These are phyloP conservation scores for Conger conger DNA, from an alignment of 2,113 vertebrate species.

Conservation along the genomic window DNA sequence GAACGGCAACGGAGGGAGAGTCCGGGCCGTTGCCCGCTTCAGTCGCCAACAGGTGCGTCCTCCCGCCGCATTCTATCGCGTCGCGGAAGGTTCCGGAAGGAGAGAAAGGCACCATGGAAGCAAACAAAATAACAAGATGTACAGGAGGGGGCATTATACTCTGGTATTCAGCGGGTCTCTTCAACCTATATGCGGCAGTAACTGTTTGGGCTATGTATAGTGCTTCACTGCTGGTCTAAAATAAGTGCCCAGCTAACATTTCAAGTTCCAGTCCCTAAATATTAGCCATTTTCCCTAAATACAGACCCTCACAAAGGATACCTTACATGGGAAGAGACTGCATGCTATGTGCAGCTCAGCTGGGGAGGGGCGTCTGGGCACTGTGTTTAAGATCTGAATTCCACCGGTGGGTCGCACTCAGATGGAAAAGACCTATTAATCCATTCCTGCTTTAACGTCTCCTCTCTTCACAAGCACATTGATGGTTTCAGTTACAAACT, in stretches of 20 bases:
- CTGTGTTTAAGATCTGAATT: neutral
- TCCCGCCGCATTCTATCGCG: conserved; percentile 27
- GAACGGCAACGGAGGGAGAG: conserved; percentile 13
- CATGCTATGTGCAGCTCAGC: conserved; percentile 58
- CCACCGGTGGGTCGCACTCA: conserved; percentile 14
- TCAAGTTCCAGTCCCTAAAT: conserved; percentile 72
- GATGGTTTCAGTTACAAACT: neutral
- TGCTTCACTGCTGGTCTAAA: conserved; percentile 69
- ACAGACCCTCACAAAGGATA: conserved; percentile 72
- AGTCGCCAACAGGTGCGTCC: conserved; percentile 36
- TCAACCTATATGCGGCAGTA: conserved; percentile 64
- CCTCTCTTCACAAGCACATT: neutral
- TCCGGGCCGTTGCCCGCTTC: conserved; percentile 14
- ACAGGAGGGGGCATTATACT: conserved; percentile 53
- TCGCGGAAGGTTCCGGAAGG: conserved; percentile 24
- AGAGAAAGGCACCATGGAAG: conserved; percentile 12
- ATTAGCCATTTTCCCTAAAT: conserved; percentile 79
- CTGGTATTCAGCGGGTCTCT: conserved; percentile 49
- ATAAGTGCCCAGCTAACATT: conserved; percentile 72
- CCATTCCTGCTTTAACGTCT: neutral
- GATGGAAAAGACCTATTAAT: neutral
- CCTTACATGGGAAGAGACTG: conserved; percentile 72
- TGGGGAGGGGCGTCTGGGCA: conserved; percentile 36
- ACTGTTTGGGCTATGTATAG: conserved; percentile 67
- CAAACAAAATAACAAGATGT: conserved; percentile 49